Conservation (phyloP, 2,888 invertebrate genomes). For the Drosophila imparisetae region DNA sequence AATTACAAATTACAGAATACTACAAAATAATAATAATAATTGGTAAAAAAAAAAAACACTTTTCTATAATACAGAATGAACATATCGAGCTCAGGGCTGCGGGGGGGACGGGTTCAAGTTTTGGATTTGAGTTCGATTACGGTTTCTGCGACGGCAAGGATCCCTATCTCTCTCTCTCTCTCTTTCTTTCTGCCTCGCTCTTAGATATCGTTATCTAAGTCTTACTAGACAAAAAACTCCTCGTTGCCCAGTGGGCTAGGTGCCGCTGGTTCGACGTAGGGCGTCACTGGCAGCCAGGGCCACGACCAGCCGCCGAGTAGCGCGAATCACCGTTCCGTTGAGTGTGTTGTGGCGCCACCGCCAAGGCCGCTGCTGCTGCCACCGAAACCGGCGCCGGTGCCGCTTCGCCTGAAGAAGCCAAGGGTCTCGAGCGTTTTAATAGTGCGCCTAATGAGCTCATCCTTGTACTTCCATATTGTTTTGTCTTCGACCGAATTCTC, state of each 20-base stretch:
- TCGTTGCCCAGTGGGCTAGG: constrained; percentile 58
- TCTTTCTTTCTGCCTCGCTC: background rate
- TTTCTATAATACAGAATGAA: constrained; percentile 51
- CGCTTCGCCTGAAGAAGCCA: constrained; percentile 86
- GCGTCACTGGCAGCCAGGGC: constrained; percentile 57
- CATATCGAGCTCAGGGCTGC: constrained; percentile 32
- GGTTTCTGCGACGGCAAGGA: constrained; percentile 26
- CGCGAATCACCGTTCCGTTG: constrained; percentile 84
- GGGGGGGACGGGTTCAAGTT: constrained; percentile 37
- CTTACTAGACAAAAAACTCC: constrained; percentile 68
- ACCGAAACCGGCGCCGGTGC: constrained; percentile 48
- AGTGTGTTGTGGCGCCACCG: constrained; percentile 80
- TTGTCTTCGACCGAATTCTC: constrained; percentile 93
- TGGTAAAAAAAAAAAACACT: constrained; percentile 20
- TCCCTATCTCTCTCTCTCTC: constrained; percentile 13
- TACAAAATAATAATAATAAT: constrained; percentile 24
- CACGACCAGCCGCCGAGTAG: constrained; percentile 71
- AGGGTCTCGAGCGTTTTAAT: constrained; percentile 89
- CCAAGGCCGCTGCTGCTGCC: constrained; percentile 72
- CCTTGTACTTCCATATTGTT: constrained; percentile 95
- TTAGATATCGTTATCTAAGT: background rate
- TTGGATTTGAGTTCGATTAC: constrained; percentile 25
- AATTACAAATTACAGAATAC: constrained; percentile 33
- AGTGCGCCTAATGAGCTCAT: constrained; percentile 89
- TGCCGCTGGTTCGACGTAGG: constrained; percentile 35